Conservation (phyloP, 2,113 vertebrate species). For the Chunga burmeisteri region DNA sequence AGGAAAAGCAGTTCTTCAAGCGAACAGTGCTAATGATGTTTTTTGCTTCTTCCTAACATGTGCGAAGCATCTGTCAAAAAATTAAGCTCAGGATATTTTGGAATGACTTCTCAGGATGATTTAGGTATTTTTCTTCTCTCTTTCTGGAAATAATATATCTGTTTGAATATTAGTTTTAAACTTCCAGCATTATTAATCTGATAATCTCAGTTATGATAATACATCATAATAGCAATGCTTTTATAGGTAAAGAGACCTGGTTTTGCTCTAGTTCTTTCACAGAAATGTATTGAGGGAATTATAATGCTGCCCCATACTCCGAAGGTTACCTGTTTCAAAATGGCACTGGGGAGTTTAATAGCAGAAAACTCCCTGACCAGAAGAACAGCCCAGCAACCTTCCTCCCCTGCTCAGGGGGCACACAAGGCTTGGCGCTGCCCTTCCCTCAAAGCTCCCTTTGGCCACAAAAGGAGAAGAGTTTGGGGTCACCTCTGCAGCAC, state of each 20-base stretch:
- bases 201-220: not conserved
- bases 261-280: not conserved
- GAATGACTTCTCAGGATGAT: not conserved
- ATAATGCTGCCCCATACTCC: not conserved
- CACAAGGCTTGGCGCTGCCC: not conserved
- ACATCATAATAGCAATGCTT: not conserved
- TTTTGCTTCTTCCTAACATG: not conserved
- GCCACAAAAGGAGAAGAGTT: not conserved
- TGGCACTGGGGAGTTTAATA: not conserved
- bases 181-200: not conserved
- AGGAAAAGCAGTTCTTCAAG: not conserved
- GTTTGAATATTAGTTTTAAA: not conserved
- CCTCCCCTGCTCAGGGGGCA: not conserved
- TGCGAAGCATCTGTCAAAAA: not conserved
- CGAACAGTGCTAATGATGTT: not conserved
- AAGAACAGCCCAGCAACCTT: rapidly evolving
- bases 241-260: not conserved
- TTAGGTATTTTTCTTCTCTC: not conserved
- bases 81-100: not conserved
- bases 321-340: not conserved
- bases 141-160: not conserved
- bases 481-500: not conserved
- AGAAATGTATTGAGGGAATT: not conserved
- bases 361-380: not conserved
- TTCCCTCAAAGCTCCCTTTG: not conserved